Evolutionary conservation across 1,140 invertebrate genomes (phyloP), one percentile per base, ranked within the genome.

Genomic region (Stenopsyche tienmushanensis): DNA sequence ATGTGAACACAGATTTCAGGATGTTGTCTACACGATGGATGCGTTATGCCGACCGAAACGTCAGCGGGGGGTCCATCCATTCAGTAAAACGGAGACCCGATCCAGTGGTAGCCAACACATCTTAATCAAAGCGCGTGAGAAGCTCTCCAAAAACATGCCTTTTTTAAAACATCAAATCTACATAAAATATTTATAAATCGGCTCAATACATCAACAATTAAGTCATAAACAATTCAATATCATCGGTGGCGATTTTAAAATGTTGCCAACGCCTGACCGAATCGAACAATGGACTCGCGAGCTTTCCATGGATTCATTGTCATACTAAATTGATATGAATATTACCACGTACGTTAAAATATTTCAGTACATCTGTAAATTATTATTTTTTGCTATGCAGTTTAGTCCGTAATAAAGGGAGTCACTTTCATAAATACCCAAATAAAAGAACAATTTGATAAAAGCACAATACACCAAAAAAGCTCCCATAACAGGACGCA

Each of bases 1-100:
- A 63, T 67, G 55, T 52, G 60, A 67, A 67, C 66, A 67, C 60
- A 58, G 34, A 67, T 63, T 67, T 64, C 66, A 67, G 66, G 66
- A 67, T 67, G 66, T 67, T 58, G 52, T 57, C 60, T 64, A 64
- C 66, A 67, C 59, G 59, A 58, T 58, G 41, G 55, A 58, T 58
- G 55, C 55, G 41, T 45, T 44, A 57, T 57, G 53, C 29, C 53
- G 53, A 57, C 53, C 53, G 53, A 34, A 52, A 45, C 29, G 59
- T 44, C 34, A 2, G 15, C 29, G 62, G 62, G 62, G 52, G 41
- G 49, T 53, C 17, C 25, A 20, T 13, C 34, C 50, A 64, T 64
- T 63, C 49, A 53, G 18, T 10, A 25, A 54, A 29, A 25, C 44
- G 47, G 41, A 58, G 5, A 7, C 13, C 29, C 5, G 29, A 34